A percentile compares a stretch with the other conserved stretches of the same genome.
Conservation (phyloP, 53 echinoderm and acorn worm genomes). For the Patiria pectinifera region DNA sequence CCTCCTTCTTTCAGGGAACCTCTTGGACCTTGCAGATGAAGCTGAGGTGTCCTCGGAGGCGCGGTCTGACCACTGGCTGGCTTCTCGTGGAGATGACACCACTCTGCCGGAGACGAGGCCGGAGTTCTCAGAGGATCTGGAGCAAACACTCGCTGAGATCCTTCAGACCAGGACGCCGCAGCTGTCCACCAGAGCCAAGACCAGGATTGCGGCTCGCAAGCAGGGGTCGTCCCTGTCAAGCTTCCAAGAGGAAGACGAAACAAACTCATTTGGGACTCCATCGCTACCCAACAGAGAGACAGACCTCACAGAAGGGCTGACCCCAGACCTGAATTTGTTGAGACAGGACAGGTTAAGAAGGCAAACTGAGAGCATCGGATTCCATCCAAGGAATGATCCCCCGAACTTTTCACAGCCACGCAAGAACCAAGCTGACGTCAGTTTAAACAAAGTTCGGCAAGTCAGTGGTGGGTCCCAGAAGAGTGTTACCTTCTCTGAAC, state of each 20-base stretch:
- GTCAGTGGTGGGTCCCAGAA: conserved; percentile 86
- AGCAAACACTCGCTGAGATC: conserved; percentile 76
- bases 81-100: background rate
- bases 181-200: conserved; percentile 64
- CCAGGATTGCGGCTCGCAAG: conserved; percentile 35
- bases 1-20: background rate
- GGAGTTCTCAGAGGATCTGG: conserved; percentile 54
- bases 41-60: conserved; percentile 14
- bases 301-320: conserved; percentile 12
- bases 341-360: conserved; percentile 29
- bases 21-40: conserved; percentile 1
- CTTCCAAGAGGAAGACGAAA: conserved; percentile 4
- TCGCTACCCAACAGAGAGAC: conserved; percentile 2
- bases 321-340: conserved; percentile 37
- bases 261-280: conserved; percentile 22
- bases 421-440: background rate
- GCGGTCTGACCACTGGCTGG: background rate
- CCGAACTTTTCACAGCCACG: background rate
- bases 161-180: conserved; percentile 82
- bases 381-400: background rate
- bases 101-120: conserved; percentile 1
- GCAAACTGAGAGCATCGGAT: background rate
- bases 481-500: conserved; percentile 87
- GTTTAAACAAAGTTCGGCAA: conserved; percentile 32
- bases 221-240: conserved; percentile 11